Evolutionary conservation across 2,888 invertebrate genomes (phyloP).

Genomic region (Pherbina coryleti): DNA sequence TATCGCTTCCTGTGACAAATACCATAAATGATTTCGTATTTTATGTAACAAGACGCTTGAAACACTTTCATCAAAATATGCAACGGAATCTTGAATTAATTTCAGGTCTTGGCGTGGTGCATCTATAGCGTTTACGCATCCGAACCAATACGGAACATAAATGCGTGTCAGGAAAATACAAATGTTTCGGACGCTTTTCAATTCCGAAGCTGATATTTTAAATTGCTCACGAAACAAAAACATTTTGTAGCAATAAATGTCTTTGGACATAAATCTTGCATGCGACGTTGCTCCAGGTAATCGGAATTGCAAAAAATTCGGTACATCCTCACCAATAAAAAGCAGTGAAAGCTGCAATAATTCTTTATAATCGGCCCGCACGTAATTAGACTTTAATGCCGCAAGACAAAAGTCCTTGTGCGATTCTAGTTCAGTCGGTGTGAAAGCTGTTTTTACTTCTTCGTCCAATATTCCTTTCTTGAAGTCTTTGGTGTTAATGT

Average conservation of each 20-base stretch:
- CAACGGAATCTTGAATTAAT: neutral
- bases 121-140: conserved; percentile 20
- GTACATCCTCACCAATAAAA: conserved; percentile 13
- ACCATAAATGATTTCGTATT: conserved; percentile 4
- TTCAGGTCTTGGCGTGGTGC: conserved; percentile 30
- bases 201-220: conserved; percentile 24
- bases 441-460: neutral
- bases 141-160: too few relatives aligned
- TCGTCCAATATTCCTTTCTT: neutral
- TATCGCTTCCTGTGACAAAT: neutral
- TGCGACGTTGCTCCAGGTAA: conserved; percentile 33
- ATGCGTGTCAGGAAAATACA: conserved; percentile 27
- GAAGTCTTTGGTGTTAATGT: too few relatives aligned
- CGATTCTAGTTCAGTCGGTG: conserved; percentile 15
- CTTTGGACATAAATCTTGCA: conserved; percentile 39
- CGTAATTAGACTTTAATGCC: conserved; percentile 35
- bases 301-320: conserved; percentile 22
- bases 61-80: too few relatives aligned
- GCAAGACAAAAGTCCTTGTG: conserved; percentile 29
- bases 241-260: conserved; percentile 34
- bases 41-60: neutral
- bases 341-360: conserved; percentile 37
- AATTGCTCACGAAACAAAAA: conserved; percentile 31
- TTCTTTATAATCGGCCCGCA: conserved; percentile 40
- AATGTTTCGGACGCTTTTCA: conserved; percentile 12